Conservation (phyloP, 2,888 invertebrate genomes). For the Ellobium chinense region DNA sequence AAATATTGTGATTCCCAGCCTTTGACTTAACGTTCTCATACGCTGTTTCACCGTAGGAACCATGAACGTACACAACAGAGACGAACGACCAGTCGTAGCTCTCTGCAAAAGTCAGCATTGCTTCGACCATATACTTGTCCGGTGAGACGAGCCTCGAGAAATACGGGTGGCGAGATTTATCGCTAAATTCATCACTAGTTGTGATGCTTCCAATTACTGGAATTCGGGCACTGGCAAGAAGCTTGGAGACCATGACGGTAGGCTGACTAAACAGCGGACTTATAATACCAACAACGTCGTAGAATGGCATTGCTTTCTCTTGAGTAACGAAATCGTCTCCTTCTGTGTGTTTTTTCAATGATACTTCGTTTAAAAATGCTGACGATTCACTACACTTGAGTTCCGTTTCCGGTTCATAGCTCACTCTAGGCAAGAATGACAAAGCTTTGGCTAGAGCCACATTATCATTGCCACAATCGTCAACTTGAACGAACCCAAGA, state of each 20-base stretch:
- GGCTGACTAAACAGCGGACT: slow-evolving; percentile 55
- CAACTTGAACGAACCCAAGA: slow-evolving; percentile 12
- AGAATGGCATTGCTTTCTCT: slow-evolving; percentile 1
- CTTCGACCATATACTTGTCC: slow-evolving; percentile 57
- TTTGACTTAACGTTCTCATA: slow-evolving; percentile 49
- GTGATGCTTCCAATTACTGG: slow-evolving; percentile 54
- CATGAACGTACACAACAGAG: slow-evolving; percentile 86
- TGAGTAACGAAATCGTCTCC: neutral
- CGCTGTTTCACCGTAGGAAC: slow-evolving; percentile 74
- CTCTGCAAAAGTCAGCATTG: slow-evolving; percentile 56
- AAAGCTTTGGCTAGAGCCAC: slow-evolving; percentile 24
- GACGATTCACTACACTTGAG: neutral
- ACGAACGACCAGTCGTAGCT: slow-evolving; percentile 87
- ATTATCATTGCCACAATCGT: slow-evolving; percentile 10
- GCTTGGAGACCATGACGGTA: slow-evolving; percentile 57
- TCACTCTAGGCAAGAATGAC: slow-evolving; percentile 19
- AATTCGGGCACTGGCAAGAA: slow-evolving; percentile 40
- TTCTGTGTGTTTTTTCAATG: neutral
- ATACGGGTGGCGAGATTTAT: slow-evolving; percentile 59
- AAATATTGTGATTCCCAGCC: slow-evolving; percentile 52
- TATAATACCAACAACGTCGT: slow-evolving; percentile 59
- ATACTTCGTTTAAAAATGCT: too few relatives aligned
- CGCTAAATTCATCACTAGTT: slow-evolving; percentile 58
- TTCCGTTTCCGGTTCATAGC: neutral
- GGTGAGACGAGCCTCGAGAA: slow-evolving; percentile 64